Evolutionary conservation across 2,113 vertebrate species (phyloP).

Genomic region (Sapayoa aenigma): DNA sequence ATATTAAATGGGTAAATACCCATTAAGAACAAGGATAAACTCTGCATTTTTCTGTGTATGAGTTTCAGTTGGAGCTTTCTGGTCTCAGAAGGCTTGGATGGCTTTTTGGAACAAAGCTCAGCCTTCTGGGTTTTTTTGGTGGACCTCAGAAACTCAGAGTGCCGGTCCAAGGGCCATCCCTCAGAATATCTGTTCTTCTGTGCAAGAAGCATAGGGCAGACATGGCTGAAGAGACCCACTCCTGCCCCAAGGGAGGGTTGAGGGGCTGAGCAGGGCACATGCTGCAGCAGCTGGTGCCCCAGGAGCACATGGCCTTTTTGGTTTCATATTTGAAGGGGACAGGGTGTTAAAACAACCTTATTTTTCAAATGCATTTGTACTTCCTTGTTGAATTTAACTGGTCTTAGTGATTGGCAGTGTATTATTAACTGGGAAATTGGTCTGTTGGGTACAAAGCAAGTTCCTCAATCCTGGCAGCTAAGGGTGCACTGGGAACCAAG

Average conservation of each 20-base stretch:
- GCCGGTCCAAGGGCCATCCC: background rate
- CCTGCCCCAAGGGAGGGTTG: background rate
- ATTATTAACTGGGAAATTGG: constrained; percentile 28
- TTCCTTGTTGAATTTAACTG: constrained; percentile 27
- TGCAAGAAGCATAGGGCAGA: background rate
- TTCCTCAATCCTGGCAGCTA: background rate
- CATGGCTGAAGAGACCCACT: background rate
- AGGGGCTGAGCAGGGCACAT: background rate
- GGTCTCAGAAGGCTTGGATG: background rate
- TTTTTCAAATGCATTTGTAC: background rate
- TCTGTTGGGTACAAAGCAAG: background rate
- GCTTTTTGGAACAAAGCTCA: background rate
- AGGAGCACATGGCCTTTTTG: background rate
- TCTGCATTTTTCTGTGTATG: background rate
- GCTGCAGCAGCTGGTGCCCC: background rate
- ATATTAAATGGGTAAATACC: background rate
- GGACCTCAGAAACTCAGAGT: background rate
- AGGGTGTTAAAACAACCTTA: too few species aligned
- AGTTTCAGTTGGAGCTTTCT: background rate
- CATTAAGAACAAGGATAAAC: background rate
- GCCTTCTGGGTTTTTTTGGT: background rate
- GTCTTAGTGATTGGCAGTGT: background rate
- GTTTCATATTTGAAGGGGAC: background rate
- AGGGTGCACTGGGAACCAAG: background rate
- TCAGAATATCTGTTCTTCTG: too few species aligned